Conservation (phyloP, 2,888 invertebrate genomes). For the Psylliodes chrysocephalus region DNA sequence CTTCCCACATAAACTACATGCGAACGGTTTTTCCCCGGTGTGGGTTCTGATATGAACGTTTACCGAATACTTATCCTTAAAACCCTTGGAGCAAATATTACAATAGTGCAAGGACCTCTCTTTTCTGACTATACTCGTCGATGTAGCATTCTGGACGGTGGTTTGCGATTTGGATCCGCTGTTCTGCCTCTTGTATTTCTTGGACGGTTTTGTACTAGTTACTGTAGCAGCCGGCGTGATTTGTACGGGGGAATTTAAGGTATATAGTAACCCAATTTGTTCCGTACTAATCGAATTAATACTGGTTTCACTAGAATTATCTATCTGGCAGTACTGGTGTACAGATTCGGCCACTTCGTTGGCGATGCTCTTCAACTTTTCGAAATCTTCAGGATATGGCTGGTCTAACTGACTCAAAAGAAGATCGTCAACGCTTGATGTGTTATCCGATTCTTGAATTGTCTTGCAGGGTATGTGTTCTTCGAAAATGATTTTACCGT, state of each 20-base stretch:
- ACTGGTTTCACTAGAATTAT: constrained; percentile 66
- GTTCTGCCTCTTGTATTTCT: constrained; percentile 77
- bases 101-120: constrained; percentile 91
- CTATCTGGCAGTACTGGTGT: constrained; percentile 73
- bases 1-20: constrained; percentile 93
- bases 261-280: constrained; percentile 60
- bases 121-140: constrained; percentile 80
- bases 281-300: constrained; percentile 66
- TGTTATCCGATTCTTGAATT: constrained; percentile 58
- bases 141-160: constrained; percentile 65
- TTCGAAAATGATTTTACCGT: constrained; percentile 60
- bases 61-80: constrained; percentile 96
- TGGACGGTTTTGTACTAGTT: constrained; percentile 72
- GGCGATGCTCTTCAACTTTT: constrained; percentile 85
- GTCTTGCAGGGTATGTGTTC: constrained; percentile 52
- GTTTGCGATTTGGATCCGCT: constrained; percentile 57
- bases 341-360: constrained; percentile 83
- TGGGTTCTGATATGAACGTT: constrained; percentile 98
- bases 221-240: constrained; percentile 70
- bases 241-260: constrained; percentile 59
- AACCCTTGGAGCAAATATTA: constrained; percentile 92
- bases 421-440: constrained; percentile 76
- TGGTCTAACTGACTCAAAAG: constrained; percentile 75
- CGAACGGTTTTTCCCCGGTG: constrained; percentile 97
- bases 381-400: constrained; percentile 82